Evolutionary conservation across 2,113 vertebrate species (phyloP).

Genomic region (Zingel zingel): DNA sequence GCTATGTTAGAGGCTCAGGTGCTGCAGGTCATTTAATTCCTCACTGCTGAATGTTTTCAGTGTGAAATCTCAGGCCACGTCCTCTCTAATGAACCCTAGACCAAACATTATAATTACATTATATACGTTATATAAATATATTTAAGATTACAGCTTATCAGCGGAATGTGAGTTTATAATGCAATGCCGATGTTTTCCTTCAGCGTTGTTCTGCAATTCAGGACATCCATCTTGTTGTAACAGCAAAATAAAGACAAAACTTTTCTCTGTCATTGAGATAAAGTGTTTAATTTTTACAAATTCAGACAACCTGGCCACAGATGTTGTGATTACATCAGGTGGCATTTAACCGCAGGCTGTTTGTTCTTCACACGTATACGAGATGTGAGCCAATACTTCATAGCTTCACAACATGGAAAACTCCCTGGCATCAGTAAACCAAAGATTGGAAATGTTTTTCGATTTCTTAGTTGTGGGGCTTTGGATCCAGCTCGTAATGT

Average conservation of each 20-base stretch:
- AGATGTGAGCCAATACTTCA: background rate
- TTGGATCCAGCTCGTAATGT: constrained; percentile 14
- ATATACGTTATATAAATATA: background rate
- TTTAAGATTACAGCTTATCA: background rate
- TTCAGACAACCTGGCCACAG: background rate
- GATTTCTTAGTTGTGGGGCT: constrained; percentile 23
- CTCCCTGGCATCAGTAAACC: constrained; percentile 3
- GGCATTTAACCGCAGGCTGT: background rate
- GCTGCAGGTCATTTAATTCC: constrained; percentile 33
- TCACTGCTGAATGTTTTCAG: constrained; percentile 15
- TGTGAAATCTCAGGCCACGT: background rate
- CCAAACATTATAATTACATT: background rate
- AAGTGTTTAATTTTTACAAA: background rate
- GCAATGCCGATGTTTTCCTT: background rate
- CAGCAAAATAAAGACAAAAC: background rate
- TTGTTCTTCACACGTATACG: background rate
- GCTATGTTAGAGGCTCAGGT: background rate
- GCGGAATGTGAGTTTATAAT: background rate
- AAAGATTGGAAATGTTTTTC: constrained; percentile 12
- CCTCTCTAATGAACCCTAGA: constrained; percentile 22
- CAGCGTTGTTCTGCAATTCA: background rate
- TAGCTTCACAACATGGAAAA: constrained; percentile 8
- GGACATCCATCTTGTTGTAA: background rate
- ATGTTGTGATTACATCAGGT: background rate
- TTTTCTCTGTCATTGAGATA: background rate